A percentile compares a stretch with the other conserved stretches of the same genome.
Conservation (phyloP, 1,140 invertebrate genomes). For the Diploscapter pachys region DNA sequence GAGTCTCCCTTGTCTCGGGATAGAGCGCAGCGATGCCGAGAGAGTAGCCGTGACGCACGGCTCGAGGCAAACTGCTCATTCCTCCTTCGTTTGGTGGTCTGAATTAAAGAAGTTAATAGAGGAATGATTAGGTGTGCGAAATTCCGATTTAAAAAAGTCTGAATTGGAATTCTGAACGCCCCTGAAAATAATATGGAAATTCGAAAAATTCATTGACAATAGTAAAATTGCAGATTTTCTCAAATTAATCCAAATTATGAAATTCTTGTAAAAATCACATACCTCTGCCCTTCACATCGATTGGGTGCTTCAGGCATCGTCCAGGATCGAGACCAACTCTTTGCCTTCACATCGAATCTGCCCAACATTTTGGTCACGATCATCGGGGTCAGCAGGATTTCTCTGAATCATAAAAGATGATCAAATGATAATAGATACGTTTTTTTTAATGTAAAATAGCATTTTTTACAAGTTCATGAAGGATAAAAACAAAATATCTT, state of each 20-base stretch:
- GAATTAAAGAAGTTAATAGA: no score
- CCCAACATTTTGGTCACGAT: slow-evolving; percentile 47
- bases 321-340: slow-evolving; percentile 11
- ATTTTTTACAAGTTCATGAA: neutral
- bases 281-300: neutral
- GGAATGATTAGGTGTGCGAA: no score
- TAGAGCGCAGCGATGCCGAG: slow-evolving; percentile 48
- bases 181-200: no score
- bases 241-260: neutral
- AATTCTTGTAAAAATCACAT: neutral
- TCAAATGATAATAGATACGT: neutral
- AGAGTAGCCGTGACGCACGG: slow-evolving; percentile 45
- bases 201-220: neutral
- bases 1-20: slow-evolving; percentile 43
- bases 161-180: no score
- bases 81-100: slow-evolving; percentile 36
- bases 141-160: no score
- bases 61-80: slow-evolving; percentile 42
- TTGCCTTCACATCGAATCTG: slow-evolving; percentile 46
- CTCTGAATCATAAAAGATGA: slow-evolving; percentile 38
- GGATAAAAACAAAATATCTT: neutral
- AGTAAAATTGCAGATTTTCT: neutral
- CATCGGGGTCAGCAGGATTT: slow-evolving; percentile 47
- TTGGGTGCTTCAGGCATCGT: slow-evolving; percentile 15
- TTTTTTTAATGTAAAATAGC: neutral